These are phyloP conservation scores for Ips nitidus DNA, from an alignment of 1,140 invertebrate genomes.

Conservation along the genomic window DNA sequence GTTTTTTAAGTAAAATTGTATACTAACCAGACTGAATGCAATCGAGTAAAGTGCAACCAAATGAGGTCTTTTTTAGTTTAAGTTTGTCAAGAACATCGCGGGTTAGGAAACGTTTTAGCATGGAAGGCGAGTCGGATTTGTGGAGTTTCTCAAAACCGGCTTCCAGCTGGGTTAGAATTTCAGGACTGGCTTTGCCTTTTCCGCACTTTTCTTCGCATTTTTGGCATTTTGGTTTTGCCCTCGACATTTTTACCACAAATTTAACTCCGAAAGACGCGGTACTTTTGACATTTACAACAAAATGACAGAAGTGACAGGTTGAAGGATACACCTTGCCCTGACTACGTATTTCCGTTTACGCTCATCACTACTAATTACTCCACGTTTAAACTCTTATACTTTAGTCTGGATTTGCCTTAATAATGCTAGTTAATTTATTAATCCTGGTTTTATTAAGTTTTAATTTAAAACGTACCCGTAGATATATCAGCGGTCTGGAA, in stretches of 20 bases:
- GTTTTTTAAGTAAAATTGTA: neutral
- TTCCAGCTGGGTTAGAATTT: slow-evolving; percentile 73
- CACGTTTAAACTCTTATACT: no score
- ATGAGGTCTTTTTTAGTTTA: slow-evolving; percentile 62
- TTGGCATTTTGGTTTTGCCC: slow-evolving; percentile 37
- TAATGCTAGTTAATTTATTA: no score
- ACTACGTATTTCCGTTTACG: no score
- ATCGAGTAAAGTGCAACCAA: slow-evolving; percentile 64
- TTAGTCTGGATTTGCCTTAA: no score
- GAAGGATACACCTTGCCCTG: no score
- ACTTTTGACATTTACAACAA: neutral
- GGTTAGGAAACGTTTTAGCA: slow-evolving; percentile 74
- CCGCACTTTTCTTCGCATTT: slow-evolving; percentile 48
- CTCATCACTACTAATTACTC: no score
- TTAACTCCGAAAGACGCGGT: neutral
- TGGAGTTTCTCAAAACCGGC: slow-evolving; percentile 63
- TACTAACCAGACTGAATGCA: slow-evolving; percentile 61
- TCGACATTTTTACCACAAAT: neutral
- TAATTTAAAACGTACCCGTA: no score
- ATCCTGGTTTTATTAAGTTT: no score
- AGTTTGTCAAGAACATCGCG: slow-evolving; percentile 64
- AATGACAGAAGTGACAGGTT: no score
- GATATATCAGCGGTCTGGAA: no score
- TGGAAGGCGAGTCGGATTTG: slow-evolving; percentile 63
- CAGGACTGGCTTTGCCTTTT: slow-evolving; percentile 53